A percentile compares a stretch with the other conserved stretches of the same genome.
phyloP scores from a whole-genome alignment of 1,140 invertebrate genomes.

The Drosophila sp. region DNA sequence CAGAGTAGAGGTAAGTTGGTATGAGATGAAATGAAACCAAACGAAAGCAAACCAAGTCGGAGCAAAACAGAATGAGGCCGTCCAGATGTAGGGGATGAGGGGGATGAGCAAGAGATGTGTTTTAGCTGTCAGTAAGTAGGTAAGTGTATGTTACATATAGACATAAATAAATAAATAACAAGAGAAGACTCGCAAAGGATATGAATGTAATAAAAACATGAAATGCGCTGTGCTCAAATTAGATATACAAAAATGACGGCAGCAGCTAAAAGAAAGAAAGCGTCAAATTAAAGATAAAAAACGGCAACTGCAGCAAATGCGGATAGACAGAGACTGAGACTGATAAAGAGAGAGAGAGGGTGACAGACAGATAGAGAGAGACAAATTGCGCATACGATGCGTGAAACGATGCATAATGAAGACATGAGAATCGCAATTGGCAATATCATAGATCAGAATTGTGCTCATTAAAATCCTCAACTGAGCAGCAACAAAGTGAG shows the following conservation, averaged over 20 bases:
- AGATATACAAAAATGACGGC: constrained; percentile 48
- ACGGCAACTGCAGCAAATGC: constrained; percentile 32
- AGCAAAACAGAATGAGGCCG: constrained; percentile 40
- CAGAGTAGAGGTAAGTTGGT: constrained; percentile 36
- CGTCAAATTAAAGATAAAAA: constrained; percentile 55
- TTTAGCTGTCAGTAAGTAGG: constrained; percentile 60
- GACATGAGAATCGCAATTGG: neutral
- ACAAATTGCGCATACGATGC: constrained; percentile 8
- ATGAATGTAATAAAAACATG: constrained; percentile 53
- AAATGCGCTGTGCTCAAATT: constrained; percentile 46
- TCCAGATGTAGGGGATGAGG: constrained; percentile 17
- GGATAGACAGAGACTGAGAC: neutral
- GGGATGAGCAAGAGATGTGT: neutral
- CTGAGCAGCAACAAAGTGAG: too few species aligned
- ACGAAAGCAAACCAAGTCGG: constrained; percentile 29
- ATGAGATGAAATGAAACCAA: constrained; percentile 75
- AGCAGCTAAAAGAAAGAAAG: constrained; percentile 18
- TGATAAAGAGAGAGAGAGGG: neutral
- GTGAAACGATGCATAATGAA: neutral
- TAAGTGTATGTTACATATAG: constrained; percentile 66
- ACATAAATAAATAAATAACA: constrained; percentile 63
- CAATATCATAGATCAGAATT: constrained; percentile 1
- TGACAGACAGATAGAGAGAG: neutral
- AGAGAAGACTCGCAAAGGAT: constrained; percentile 47
- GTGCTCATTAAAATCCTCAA: constrained; percentile 14